Percentiles rank a stretch among this genome's conserved stretches.
Conservation (phyloP, 2,797 vertebrate species). For the Scomberomorus guttatus region DNA sequence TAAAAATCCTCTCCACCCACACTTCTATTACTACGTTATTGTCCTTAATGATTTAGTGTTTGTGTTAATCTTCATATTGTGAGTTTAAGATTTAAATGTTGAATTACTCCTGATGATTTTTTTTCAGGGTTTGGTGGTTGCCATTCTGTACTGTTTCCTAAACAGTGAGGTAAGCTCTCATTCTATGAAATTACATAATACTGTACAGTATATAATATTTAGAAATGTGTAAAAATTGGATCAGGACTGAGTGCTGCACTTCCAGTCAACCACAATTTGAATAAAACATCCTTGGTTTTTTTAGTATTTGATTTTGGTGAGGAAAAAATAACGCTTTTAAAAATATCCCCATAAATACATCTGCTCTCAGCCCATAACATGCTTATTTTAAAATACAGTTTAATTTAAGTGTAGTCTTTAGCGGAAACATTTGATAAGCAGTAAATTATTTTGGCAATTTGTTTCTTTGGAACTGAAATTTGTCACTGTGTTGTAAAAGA, state of each 20-base stretch:
- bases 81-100: background rate
- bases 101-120: background rate
- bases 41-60: background rate
- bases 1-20: background rate
- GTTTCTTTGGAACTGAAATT: background rate
- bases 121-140: constrained; percentile 91
- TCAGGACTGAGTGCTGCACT: background rate
- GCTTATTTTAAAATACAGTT: background rate
- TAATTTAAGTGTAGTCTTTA: background rate
- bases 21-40: too few relatives aligned
- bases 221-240: background rate
- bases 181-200: background rate
- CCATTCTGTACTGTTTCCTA: constrained; percentile 93
- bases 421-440: constrained; percentile 8
- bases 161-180: constrained; percentile 91
- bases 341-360: background rate
- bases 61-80: background rate
- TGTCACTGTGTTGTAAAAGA: fast-evolving
- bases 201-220: background rate
- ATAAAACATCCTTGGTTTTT: background rate
- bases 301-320: background rate
- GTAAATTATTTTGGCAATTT: constrained; percentile 8
- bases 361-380: constrained; percentile 18
- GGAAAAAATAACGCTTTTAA: background rate
- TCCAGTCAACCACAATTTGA: background rate